A percentile compares a stretch with the other conserved stretches of the same genome.
Evolutionary conservation across 1,140 invertebrate genomes (phyloP).

Genomic region (Ganaspis sp.): DNA sequence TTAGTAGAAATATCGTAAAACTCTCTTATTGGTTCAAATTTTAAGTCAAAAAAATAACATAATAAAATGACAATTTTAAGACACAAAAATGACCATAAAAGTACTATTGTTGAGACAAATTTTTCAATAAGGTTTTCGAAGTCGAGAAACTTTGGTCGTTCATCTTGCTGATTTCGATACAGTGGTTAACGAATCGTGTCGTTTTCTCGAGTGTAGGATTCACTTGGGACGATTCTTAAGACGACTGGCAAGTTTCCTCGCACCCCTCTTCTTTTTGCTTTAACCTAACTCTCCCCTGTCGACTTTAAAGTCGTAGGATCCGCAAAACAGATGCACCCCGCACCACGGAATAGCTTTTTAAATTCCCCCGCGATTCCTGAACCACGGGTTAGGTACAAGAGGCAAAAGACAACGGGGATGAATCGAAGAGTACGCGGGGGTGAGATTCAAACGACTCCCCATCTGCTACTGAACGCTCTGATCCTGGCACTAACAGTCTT

Average conservation of each 20-base stretch:
- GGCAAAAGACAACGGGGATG: slow-evolving; percentile 34
- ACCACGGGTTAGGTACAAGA: slow-evolving; percentile 22
- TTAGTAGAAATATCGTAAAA: too few species aligned
- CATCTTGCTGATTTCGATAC: background rate
- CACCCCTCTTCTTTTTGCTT: background rate
- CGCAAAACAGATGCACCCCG: slow-evolving; percentile 41
- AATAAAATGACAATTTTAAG: too few species aligned
- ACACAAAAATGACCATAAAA: too few species aligned
- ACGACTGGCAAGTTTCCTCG: slow-evolving; percentile 18
- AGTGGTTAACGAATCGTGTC: slow-evolving; percentile 23
- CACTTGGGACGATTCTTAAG: slow-evolving; percentile 16
- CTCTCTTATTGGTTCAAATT: too few species aligned
- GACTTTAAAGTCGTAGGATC: slow-evolving; percentile 31
- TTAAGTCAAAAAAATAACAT: too few species aligned
- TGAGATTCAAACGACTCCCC: slow-evolving; percentile 40
- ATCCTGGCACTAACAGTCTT: slow-evolving; percentile 52
- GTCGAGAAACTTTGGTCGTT: too few species aligned
- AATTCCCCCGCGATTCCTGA: slow-evolving; percentile 33
- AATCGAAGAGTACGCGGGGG: background rate
- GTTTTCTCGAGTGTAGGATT: slow-evolving; percentile 15
- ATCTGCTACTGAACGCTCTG: slow-evolving; percentile 40
- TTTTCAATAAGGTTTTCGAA: background rate
- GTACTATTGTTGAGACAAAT: too few species aligned
- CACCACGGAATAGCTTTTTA: slow-evolving; percentile 48
- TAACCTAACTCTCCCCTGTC: background rate